Evolutionary conservation across 2,113 vertebrate species (phyloP).

Genomic region (Piaya cayana): DNA sequence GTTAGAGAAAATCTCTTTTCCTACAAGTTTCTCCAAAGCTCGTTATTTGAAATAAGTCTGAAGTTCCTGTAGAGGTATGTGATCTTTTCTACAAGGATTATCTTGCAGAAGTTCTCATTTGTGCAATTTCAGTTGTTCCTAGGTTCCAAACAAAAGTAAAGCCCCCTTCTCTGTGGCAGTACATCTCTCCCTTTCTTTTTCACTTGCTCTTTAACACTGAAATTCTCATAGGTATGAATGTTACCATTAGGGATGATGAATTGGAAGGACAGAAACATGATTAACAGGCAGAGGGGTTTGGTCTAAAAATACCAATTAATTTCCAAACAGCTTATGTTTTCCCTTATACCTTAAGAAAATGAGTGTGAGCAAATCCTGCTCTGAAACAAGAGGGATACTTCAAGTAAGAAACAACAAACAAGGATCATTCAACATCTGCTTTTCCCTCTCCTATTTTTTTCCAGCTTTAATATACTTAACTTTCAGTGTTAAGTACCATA

Average conservation of each 20-base stretch:
- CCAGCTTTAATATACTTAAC: not conserved
- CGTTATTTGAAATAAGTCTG: not conserved
- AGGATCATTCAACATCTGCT: not conserved
- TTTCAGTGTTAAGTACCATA: not conserved
- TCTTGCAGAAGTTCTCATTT: not conserved
- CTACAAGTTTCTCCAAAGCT: not conserved
- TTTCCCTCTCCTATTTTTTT: not conserved
- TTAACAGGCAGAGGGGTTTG: not conserved
- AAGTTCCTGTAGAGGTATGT: not conserved
- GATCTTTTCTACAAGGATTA: not conserved
- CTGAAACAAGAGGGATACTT: not conserved
- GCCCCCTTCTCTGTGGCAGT: not conserved
- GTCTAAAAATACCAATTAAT: not conserved
- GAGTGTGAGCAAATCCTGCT: not conserved
- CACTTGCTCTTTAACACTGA: not conserved
- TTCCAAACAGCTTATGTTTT: not conserved
- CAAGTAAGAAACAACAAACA: not conserved
- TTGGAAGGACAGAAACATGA: not conserved
- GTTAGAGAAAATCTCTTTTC: not conserved
- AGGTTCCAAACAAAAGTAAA: not conserved
- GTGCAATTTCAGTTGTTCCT: not conserved
- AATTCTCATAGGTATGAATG: not conserved
- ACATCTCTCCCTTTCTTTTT: not conserved
- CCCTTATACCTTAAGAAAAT: not conserved
- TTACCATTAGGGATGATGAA: not conserved